phyloP scores from a whole-genome alignment of 2,113 vertebrate species.

The Electrona antarctica region DNA sequence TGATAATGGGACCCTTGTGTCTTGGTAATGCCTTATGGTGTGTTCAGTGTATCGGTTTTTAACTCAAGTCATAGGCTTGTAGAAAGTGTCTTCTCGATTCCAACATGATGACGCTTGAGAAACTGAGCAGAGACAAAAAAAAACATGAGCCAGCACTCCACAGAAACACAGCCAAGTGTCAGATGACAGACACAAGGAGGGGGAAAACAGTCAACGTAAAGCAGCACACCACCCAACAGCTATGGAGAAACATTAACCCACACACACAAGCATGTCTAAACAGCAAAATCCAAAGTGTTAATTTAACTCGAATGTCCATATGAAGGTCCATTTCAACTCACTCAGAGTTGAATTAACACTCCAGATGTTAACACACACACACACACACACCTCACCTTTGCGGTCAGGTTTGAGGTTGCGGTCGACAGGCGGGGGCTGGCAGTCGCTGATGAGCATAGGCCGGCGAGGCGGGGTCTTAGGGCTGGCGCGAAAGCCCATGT shows the following conservation, averaged over 20 bases:
- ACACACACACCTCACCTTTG: slow-evolving; percentile 86
- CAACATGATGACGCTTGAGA: too few species aligned
- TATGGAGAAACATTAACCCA: neutral
- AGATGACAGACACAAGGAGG: slow-evolving; percentile 28
- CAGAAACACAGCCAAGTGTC: slow-evolving; percentile 38
- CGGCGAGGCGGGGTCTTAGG: slow-evolving; percentile 95
- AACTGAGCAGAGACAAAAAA: too few species aligned
- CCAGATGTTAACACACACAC: neutral
- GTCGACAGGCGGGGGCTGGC: slow-evolving; percentile 95
- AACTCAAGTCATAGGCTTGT: too few species aligned
- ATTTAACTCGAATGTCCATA: too few species aligned
- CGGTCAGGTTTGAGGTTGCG: slow-evolving; percentile 98
- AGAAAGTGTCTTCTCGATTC: too few species aligned
- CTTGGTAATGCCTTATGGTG: too few species aligned
- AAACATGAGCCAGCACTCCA: slow-evolving; percentile 65
- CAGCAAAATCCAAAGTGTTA: neutral
- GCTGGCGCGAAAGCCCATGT: slow-evolving; percentile 97
- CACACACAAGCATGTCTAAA: slow-evolving; percentile 6
- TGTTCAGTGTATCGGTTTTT: too few species aligned
- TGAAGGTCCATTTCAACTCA: too few species aligned
- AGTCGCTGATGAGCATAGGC: slow-evolving; percentile 86
- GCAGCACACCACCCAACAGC: neutral
- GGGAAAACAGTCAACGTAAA: neutral
- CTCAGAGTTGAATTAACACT: too few species aligned
- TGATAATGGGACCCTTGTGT: too few species aligned